Percentiles rank a stretch among this genome's conserved stretches.
phyloP scores from a whole-genome alignment of 2,888 invertebrate species.

The Hololepta plana region DNA sequence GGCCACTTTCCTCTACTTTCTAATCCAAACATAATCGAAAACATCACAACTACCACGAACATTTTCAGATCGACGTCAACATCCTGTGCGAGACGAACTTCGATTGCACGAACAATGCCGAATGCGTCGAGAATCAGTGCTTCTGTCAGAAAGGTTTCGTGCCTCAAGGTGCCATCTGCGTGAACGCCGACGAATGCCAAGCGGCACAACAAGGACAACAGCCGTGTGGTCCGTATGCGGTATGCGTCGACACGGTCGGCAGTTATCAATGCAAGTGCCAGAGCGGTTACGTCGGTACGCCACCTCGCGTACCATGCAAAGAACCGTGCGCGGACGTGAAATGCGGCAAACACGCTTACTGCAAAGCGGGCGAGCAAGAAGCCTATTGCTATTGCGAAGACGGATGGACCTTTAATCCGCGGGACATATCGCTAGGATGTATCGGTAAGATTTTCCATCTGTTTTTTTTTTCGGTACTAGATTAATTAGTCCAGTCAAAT shows the following conservation, averaged over 20 bases:
- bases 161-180: conserved; percentile 59
- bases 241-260: conserved; percentile 65
- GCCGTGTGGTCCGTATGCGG: conserved; percentile 34
- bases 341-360: conserved; percentile 76
- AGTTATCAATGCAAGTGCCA: conserved; percentile 69
- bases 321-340: conserved; percentile 85
- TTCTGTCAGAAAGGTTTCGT: conserved; percentile 78
- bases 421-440: conserved; percentile 76
- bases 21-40: no score
- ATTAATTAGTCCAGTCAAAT: no score
- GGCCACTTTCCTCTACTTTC: no score
- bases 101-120: conserved; percentile 83
- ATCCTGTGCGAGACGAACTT: conserved; percentile 73
- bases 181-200: conserved; percentile 67
- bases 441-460: conserved; percentile 43
- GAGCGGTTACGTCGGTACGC: conserved; percentile 64
- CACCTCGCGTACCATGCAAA: conserved; percentile 62
- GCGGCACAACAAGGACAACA: conserved; percentile 43
- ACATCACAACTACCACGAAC: no score
- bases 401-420: conserved; percentile 85
- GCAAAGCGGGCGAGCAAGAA: conserved; percentile 74
- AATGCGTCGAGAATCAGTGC: conserved; percentile 75
- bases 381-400: conserved; percentile 86
- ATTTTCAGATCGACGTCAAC: conserved; percentile 61
- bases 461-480: no score